These are phyloP conservation scores for Zaprionus ghesquierei DNA, from an alignment of 1,140 invertebrate genomes.

Conservation along the genomic window DNA sequence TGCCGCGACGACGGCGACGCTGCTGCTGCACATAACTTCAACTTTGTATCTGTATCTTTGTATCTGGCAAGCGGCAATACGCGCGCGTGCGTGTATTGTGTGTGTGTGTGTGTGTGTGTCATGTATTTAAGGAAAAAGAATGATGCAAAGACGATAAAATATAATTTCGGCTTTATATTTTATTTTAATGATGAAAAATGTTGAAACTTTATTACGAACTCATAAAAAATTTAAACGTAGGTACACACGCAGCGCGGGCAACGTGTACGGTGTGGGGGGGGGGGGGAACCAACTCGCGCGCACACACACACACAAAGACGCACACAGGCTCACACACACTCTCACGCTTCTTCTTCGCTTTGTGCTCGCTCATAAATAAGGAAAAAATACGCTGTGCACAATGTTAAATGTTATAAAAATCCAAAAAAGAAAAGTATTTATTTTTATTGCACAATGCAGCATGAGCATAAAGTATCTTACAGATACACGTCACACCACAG, in stretches of 20 bases:
- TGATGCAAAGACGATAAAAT: constrained; percentile 82
- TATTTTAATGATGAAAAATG: constrained; percentile 83
- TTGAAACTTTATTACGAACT: constrained; percentile 82
- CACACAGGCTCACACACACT: constrained; percentile 10
- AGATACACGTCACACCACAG: constrained; percentile 47
- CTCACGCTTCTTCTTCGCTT: constrained; percentile 17
- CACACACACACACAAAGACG: constrained; percentile 31
- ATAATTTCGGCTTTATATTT: constrained; percentile 83
- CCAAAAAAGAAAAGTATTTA: constrained; percentile 63
- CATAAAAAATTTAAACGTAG: constrained; percentile 81
- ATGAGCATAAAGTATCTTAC: constrained; percentile 56
- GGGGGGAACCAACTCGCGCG: constrained; percentile 41
- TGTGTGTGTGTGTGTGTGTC: constrained; percentile 41
- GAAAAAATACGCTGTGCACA: constrained; percentile 59
- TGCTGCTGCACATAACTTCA: constrained; percentile 73
- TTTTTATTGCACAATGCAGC: constrained; percentile 74
- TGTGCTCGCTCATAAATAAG: constrained; percentile 64
- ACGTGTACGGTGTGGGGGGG: too few relatives aligned
- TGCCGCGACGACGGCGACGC: constrained; percentile 41
- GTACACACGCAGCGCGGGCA: constrained; percentile 43
- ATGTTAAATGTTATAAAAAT: constrained; percentile 75
- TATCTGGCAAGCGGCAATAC: constrained; percentile 53
- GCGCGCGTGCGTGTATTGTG: constrained; percentile 9
- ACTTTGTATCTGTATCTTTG: constrained; percentile 79
- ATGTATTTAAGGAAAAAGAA: constrained; percentile 79